These are phyloP conservation scores for Coenonympha glycerion DNA, from an alignment of 2,888 invertebrate species.

Conservation along the genomic window DNA sequence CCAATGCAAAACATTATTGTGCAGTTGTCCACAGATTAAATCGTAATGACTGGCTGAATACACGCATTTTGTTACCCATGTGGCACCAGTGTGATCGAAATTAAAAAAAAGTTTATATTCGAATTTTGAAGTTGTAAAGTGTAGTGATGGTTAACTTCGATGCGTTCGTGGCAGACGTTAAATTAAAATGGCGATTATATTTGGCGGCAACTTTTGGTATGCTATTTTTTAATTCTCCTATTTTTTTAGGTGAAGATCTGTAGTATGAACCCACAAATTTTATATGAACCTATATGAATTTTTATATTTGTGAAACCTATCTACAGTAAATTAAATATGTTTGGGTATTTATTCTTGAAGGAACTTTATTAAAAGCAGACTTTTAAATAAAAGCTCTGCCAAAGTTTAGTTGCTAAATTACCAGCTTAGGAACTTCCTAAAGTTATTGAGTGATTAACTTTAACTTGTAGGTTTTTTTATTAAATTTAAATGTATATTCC, in stretches of 20 bases:
- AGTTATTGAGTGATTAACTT: too few relatives aligned
- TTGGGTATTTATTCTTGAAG: neutral
- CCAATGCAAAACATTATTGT: neutral
- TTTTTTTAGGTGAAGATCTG: neutral
- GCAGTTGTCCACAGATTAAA: conserved; percentile 36
- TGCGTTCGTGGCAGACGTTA: conserved; percentile 5
- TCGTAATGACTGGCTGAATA: conserved; percentile 40
- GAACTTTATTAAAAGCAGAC: neutral
- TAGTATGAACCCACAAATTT: too few relatives aligned
- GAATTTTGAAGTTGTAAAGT: conserved; percentile 3
- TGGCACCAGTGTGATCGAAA: conserved; percentile 18
- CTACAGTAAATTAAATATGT: neutral
- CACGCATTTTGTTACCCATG: too few relatives aligned
- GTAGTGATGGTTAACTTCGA: too few relatives aligned
- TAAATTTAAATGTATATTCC: too few relatives aligned
- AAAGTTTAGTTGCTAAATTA: too few relatives aligned
- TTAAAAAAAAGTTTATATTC: conserved; percentile 20
- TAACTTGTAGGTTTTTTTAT: too few relatives aligned
- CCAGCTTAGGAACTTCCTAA: too few relatives aligned
- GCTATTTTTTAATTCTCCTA: neutral
- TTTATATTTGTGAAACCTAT: too few relatives aligned
- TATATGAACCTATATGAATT: too few relatives aligned
- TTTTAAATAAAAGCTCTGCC: too few relatives aligned
- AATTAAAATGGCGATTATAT: neutral
- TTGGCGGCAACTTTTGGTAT: conserved; percentile 1